Evolutionary conservation across 2,888 invertebrate genomes (phyloP).

Genomic region (Amphipoea oculea): DNA sequence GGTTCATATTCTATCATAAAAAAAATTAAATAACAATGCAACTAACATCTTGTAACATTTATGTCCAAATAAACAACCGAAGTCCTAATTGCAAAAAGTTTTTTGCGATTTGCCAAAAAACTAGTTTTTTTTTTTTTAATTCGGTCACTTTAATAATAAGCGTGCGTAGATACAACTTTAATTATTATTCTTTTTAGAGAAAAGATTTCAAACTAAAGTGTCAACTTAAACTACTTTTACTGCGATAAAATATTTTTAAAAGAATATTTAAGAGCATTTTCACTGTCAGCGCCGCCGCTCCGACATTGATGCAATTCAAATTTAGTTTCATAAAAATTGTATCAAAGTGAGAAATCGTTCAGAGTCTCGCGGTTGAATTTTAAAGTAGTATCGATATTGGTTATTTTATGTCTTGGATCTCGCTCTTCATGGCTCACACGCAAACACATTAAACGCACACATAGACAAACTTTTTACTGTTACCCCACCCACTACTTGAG

Average conservation of each 20-base stretch:
- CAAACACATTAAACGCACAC: not conserved
- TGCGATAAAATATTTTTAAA: slow-evolving; percentile 39
- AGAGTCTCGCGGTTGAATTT: slow-evolving; percentile 27
- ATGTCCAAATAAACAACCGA: too few relatives aligned
- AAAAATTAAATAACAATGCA: too few relatives aligned
- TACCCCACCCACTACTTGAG: slow-evolving; percentile 11
- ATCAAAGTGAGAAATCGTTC: slow-evolving; percentile 54
- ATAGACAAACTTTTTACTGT: not conserved
- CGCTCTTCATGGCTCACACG: not conserved
- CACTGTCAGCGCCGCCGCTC: slow-evolving; percentile 11
- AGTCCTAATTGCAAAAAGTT: too few relatives aligned
- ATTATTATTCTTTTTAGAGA: not conserved
- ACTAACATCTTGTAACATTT: too few relatives aligned
- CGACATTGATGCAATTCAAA: slow-evolving; percentile 57
- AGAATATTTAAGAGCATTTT: slow-evolving; percentile 36
- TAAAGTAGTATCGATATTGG: slow-evolving; percentile 46
- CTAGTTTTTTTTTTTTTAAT: too few relatives aligned
- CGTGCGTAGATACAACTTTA: not conserved
- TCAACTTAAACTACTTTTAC: slow-evolving; percentile 1
- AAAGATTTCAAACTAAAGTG: not conserved
- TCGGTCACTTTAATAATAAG: too few relatives aligned
- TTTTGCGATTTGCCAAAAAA: too few relatives aligned
- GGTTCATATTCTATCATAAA: too few relatives aligned
- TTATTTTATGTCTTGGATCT: slow-evolving; percentile 15
- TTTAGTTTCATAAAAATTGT: slow-evolving; percentile 56